These are phyloP conservation scores for Dolichotis patagonum DNA, from an alignment of 2,113 vertebrate species.

Conservation along the genomic window DNA sequence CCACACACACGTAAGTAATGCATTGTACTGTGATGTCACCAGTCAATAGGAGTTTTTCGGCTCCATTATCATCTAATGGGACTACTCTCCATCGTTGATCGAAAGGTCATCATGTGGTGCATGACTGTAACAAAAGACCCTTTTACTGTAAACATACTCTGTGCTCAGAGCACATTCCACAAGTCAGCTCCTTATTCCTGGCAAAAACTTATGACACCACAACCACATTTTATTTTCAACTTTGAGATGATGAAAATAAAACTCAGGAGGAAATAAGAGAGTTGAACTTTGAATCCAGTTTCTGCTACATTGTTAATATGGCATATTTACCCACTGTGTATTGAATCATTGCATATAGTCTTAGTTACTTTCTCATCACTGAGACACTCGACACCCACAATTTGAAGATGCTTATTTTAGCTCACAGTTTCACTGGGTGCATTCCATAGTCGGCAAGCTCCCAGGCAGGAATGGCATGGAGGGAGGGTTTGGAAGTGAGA, in stretches of 20 bases:
- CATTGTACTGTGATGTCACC: neutral
- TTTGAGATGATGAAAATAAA: neutral
- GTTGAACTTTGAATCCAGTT: neutral
- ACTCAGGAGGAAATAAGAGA: too few relatives aligned
- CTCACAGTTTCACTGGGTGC: neutral
- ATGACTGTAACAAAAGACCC: neutral
- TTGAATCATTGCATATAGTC: neutral
- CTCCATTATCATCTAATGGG: neutral
- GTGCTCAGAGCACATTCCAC: neutral
- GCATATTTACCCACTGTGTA: too few relatives aligned
- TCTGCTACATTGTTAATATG: neutral
- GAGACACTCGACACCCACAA: neutral
- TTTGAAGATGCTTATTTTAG: neutral
- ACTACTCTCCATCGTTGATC: rapidly evolving
- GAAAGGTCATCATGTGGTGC: rapidly evolving
- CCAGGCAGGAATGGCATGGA: neutral
- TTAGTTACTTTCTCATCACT: neutral
- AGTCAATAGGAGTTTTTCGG: neutral
- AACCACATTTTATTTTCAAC: neutral
- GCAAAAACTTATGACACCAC: too few relatives aligned
- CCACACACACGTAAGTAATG: neutral
- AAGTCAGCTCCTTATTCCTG: neutral
- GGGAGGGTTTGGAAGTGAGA: neutral
- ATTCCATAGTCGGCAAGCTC: neutral
- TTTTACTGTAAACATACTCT: neutral